These are phyloP conservation scores for Diplodus sargus DNA, from an alignment of 2,797 vertebrate genomes.

Conservation along the genomic window DNA sequence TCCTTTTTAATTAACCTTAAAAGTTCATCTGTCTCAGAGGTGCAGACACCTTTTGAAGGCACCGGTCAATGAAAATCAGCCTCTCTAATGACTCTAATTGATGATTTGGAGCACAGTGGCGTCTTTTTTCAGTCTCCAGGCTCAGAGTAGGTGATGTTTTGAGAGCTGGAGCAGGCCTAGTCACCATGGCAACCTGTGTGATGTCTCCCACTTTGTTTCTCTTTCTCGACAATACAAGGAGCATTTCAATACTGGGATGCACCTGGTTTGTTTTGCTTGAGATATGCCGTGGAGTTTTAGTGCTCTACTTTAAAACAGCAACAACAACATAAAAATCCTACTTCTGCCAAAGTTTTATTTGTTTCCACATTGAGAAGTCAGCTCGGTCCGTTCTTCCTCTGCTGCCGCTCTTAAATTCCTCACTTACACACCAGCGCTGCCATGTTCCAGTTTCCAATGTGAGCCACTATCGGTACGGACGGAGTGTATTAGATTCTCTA, in stretches of 20 bases:
- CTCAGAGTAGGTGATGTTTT: slow-evolving; percentile 60
- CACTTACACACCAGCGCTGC: slow-evolving; percentile 72
- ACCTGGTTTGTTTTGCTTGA: slow-evolving; percentile 52
- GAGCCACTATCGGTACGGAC: slow-evolving; percentile 70
- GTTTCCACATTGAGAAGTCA: slow-evolving; percentile 47
- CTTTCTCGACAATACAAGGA: slow-evolving; percentile 25
- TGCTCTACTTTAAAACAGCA: neutral
- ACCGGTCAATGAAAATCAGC: slow-evolving; percentile 43
- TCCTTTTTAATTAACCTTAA: slow-evolving; percentile 45
- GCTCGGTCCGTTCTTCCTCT: slow-evolving; percentile 43
- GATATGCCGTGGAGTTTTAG: slow-evolving; percentile 10
- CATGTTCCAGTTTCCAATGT: slow-evolving; percentile 77
- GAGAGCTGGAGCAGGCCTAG: slow-evolving; percentile 39
- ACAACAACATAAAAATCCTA: neutral
- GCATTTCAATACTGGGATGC: slow-evolving; percentile 48
- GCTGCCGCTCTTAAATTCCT: slow-evolving; percentile 72
- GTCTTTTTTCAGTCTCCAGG: slow-evolving; percentile 55
- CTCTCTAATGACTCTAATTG: slow-evolving; percentile 51
- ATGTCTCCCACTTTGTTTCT: slow-evolving; percentile 31
- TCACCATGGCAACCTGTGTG: slow-evolving; percentile 71
- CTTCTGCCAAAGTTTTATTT: slow-evolving; percentile 47
- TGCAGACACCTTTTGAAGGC: slow-evolving; percentile 19
- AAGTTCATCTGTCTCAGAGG: slow-evolving; percentile 29
- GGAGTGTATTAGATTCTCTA: slow-evolving; percentile 85
- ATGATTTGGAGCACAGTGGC: slow-evolving; percentile 33